Evolutionary conservation across 1,140 invertebrate genomes (phyloP).

Genomic region (Eumaeus atala): DNA sequence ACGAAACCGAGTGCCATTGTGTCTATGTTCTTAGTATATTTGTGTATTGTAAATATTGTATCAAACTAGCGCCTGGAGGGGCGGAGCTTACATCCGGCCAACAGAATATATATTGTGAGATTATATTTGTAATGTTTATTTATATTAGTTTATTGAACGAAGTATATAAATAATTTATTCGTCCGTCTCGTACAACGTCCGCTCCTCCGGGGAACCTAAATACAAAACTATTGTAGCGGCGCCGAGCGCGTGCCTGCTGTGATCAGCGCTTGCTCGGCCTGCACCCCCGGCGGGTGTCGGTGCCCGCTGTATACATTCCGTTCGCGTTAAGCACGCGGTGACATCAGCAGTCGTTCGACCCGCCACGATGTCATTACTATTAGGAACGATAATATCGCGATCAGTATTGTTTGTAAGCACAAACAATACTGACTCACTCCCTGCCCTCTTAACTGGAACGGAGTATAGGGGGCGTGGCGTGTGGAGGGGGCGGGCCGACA

Average conservation of each 20-base stretch:
- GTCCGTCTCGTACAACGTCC: conserved; percentile 14
- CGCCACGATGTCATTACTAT: too few relatives aligned
- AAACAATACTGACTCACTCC: too few relatives aligned
- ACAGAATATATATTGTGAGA: conserved; percentile 27
- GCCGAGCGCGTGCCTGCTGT: not conserved
- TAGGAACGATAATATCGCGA: too few relatives aligned
- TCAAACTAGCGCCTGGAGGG: conserved; percentile 33
- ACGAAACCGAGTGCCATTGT: conserved; percentile 68
- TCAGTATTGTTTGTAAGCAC: too few relatives aligned
- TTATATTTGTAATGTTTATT: conserved; percentile 26
- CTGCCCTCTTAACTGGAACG: too few relatives aligned
- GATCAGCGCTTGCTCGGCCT: too few relatives aligned
- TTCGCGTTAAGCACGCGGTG: too few relatives aligned
- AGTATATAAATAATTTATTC: conserved; percentile 18
- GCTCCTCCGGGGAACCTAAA: conserved; percentile 1
- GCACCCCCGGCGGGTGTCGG: too few relatives aligned
- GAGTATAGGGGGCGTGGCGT: too few relatives aligned
- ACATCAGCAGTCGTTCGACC: too few relatives aligned
- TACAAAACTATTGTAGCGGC: not conserved
- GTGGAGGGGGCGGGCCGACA: too few relatives aligned
- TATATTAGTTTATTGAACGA: conserved; percentile 10
- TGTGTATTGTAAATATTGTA: conserved; percentile 66
- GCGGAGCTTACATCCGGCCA: conserved; percentile 61
- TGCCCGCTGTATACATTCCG: too few relatives aligned
- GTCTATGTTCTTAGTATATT: conserved; percentile 60